phyloP scores from a whole-genome alignment of 1,140 invertebrate species.

The Drosophila sucinea region DNA sequence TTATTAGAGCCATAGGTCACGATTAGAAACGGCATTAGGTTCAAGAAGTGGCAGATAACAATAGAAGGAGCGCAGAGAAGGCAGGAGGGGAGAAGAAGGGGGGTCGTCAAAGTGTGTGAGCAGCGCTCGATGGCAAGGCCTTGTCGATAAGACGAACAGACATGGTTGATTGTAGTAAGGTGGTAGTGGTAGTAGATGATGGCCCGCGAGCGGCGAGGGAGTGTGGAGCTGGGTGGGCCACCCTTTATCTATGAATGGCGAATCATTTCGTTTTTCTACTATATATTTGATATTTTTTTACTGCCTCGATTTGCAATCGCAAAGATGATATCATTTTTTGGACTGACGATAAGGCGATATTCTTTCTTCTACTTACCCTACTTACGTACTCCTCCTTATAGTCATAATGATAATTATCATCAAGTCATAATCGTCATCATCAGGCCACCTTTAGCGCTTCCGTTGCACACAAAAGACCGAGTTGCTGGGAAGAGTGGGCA shows the following conservation, averaged over 20 bases:
- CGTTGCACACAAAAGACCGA: conserved; percentile 19
- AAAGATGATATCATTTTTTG: conserved; percentile 19
- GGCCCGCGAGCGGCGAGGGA: neutral
- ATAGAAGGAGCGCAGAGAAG: neutral
- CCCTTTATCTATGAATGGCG: conserved; percentile 19
- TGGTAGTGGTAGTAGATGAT: neutral
- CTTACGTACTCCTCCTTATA: neutral
- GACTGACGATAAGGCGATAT: conserved; percentile 1
- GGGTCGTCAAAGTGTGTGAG: conserved; percentile 8
- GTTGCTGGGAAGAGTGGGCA: neutral
- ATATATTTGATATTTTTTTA: neutral
- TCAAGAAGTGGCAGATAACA: conserved; percentile 13
- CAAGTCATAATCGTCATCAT: neutral
- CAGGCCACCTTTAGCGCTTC: conserved; percentile 15
- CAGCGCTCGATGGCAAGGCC: neutral
- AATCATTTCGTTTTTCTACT: neutral
- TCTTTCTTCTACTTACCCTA: conserved; percentile 3
- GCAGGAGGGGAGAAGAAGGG: neutral
- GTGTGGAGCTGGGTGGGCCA: neutral
- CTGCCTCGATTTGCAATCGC: conserved; percentile 15
- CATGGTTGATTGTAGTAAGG: conserved; percentile 6
- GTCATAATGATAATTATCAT: neutral
- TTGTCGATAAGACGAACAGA: conserved; percentile 19
- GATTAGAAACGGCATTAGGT: conserved; percentile 18
- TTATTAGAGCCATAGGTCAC: conserved; percentile 15